Base-by-base conservation (phyloP, 2,888 invertebrate genomes). In the Neria commutata region DNA sequence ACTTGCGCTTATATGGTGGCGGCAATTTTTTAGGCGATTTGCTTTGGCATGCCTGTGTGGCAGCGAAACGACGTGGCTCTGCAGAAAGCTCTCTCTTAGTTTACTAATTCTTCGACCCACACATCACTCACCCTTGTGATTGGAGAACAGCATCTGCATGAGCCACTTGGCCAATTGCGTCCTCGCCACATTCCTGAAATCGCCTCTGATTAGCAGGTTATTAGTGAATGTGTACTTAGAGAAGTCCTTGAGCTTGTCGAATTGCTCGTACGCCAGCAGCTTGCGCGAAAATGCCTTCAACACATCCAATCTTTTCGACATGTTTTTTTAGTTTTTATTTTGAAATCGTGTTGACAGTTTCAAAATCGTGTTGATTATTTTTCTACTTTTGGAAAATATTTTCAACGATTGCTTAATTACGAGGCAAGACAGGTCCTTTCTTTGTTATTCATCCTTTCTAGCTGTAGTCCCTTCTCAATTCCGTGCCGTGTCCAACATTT, bases 251-350 rank as follows among this genome's bases (percentile, higher is more conserved):
- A 74, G 63, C 4, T 63, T 66, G 1, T 47, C 56, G 11, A 74
- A 61, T 55, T 71, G 68, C 8, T 58, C 60, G 3, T 65, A 61
- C 0, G 69, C 72, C 14, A 74, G 72, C 0, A 74, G 60, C 45
- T 70, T 67, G 4, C 60, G 40, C 1, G 67, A 70, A 23, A 74
- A n/a, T 14, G 65, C 53, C 1, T 69, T 66, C 0, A 75, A 17
- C 23, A 52, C n/a, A 42, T 49, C 47, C 50, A 48, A 52, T 2
- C 8, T 29, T 46, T 46, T 56, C 42, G 56, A 34, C 58, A 61
- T 56, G 52, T 46, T 49, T 6, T 54, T 56, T 19, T 19, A 26
- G 14, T 57, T 37, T 34, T 52, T 8, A 6, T 45, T 14, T n/a
- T n/a, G n/a, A n/a, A n/a, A n/a, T n/a, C n/a, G n/a, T n/a, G n/a